Evolutionary conservation across 2,113 vertebrate genomes (phyloP), one percentile per base, ranked within the genome.

Genomic region (Neodon shergylaensis): DNA sequence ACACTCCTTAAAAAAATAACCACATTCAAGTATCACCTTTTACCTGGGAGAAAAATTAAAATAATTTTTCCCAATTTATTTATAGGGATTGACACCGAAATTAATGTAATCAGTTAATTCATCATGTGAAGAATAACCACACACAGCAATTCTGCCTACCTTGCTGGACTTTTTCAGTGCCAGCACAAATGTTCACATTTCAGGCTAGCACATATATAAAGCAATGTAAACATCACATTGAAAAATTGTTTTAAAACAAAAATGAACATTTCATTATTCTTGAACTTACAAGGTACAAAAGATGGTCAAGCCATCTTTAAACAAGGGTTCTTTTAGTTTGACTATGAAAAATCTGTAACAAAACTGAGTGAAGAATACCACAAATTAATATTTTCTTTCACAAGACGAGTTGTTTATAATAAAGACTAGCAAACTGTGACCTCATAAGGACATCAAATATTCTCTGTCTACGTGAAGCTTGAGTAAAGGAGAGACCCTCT

Each of bases 211-310:
- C 44, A 88, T 0, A 0, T 17, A 85, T 22, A 31, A 79, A 82
- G 83, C 90, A 85, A 31, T 24, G 54, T 90, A 88, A 97, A 86
- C n/a, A 33, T 85, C 61, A 58, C n/a, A 89, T 28, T 33, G n/a
- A 88, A 97, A 92, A 83, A 63, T 70, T 58, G 28, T 73, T 94
- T 92, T 78, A 78, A 96, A 95, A 78, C 47, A 65, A 65, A 63
- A 95, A 52, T 73, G 39, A 94, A 61, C 14, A 92, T 77, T 91
- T 96, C 86, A 93, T 92, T 89, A 74, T 87, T 96, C 44, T 89
- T 90, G 49, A 94, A 97, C 65, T 72, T 92, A 39, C 6, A 95
- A n/a, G 13, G 63, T 94, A 96, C 36, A 91, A 95, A 96, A 91
- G 54, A 92, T 24, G 11, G 92, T 81, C 10, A 72, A 72, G 28